Evolutionary conservation across 2,888 invertebrate genomes (phyloP).

Genomic region (Stegana nigrithorax): DNA sequence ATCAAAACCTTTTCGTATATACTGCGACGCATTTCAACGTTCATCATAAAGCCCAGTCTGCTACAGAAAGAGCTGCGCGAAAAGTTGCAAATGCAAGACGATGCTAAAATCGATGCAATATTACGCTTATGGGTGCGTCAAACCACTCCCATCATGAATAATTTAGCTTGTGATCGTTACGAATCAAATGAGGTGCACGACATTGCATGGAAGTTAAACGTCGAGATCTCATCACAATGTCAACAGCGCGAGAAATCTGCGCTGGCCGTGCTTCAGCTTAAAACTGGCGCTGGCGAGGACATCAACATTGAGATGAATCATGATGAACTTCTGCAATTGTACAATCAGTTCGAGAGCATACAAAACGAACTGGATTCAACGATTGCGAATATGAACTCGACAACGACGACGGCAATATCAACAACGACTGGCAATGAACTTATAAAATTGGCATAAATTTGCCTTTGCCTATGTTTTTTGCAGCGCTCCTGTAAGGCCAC

Average conservation of each 20-base stretch:
- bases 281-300: constrained; percentile 66
- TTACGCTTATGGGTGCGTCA: constrained; percentile 71
- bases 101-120: constrained; percentile 71
- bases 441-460: too few relatives aligned
- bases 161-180: constrained; percentile 66
- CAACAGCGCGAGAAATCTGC: constrained; percentile 69
- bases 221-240: constrained; percentile 70
- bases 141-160: constrained; percentile 71
- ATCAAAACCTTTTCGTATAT: constrained; percentile 70
- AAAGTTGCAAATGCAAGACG: constrained; percentile 69
- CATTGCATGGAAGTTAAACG: constrained; percentile 72
- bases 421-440: too few relatives aligned
- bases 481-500: too few relatives aligned
- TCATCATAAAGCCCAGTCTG: constrained; percentile 71
- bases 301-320: constrained; percentile 71
- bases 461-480: too few relatives aligned
- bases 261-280: constrained; percentile 70
- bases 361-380: constrained; percentile 69
- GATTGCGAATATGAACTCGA: constrained; percentile 41
- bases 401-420: background rate
- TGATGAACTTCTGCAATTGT: constrained; percentile 70
- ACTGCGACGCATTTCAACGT: constrained; percentile 69
- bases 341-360: constrained; percentile 71
- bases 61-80: constrained; percentile 70
- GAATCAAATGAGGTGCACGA: constrained; percentile 70